Evolutionary conservation across 1,140 invertebrate genomes (phyloP), one percentile per base, ranked within the genome.

Genomic region (Drosophila auraria): DNA sequence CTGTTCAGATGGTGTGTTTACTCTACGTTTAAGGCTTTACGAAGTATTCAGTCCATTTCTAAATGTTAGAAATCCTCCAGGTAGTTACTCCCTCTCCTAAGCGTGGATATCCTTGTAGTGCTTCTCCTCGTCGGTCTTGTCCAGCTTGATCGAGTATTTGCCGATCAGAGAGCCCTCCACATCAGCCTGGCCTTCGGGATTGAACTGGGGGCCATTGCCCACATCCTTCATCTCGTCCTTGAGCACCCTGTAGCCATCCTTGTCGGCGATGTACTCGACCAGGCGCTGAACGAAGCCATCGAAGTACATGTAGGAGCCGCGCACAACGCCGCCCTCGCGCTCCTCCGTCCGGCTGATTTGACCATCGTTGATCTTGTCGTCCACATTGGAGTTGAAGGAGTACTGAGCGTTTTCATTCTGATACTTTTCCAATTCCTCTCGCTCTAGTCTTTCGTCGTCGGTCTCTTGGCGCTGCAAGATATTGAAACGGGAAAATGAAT

Each of bases 241-340:
- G 5, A 94, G 74, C 23, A 95, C 93, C 77, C 94, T 87, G 90
- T 95, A 95, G 63, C 95, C 95, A 64, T 94, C 93, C 81, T 95
- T 93, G 83, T 95, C 95, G 80, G 95, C 95, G 56, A 93, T 93
- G 77, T 95, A 95, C 56, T 94, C 86, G 0, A 95, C 94, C 8
- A 92, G 94, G n/a, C 94, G 92, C 61, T 87, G 87, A 68, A 94
- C 93, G 72, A 86, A 95, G 4, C 95, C 95, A 91, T 95, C 95
- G 60, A 92, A 93, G 84, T 95, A 95, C 23, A 93, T 93, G 78
- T 95, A 95, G 45, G 89, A 90, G 7, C 95, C 95, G 15, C 73
- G 92, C 33, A 93, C 93, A n/a, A 94, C 91, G 7, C 93, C 93
- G 6, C 82, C 91, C 20, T 95, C 93, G 36, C 95, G 93, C 4